Conservation (phyloP, 2,888 invertebrate genomes). For the Volucella inflata region DNA sequence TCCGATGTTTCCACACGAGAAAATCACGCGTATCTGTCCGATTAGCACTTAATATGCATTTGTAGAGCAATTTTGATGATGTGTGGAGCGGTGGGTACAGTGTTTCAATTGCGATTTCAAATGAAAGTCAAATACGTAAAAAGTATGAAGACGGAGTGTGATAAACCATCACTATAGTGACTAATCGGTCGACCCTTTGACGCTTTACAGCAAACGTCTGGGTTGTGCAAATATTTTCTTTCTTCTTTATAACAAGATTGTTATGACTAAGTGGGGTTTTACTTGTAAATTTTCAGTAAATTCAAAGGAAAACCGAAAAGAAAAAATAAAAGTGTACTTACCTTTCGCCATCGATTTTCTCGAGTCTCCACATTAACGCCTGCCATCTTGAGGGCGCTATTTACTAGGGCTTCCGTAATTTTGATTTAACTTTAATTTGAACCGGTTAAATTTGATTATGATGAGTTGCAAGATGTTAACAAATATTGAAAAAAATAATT, state of each 20-base stretch:
- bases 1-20: not conserved
- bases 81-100: too few relatives aligned
- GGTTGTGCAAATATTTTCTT: not conserved
- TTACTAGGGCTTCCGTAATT: slow-evolving; percentile 54
- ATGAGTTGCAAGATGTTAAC: not conserved
- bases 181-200: not conserved
- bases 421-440: not conserved
- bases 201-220: not conserved
- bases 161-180: too few relatives aligned
- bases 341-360: slow-evolving; percentile 78
- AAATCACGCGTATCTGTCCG: not conserved
- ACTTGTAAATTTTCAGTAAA: slow-evolving; percentile 15
- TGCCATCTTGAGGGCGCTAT: slow-evolving; percentile 70
- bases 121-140: too few relatives aligned
- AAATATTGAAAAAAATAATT: not conserved
- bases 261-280: slow-evolving; percentile 27
- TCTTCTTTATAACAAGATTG: slow-evolving; percentile 1
- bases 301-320: slow-evolving; percentile 4
- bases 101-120: too few relatives aligned
- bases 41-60: slow-evolving; percentile 25
- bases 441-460: not conserved
- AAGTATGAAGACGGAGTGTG: too few relatives aligned
- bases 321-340: slow-evolving; percentile 40
- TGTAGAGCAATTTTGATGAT: not conserved
- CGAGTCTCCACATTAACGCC: slow-evolving; percentile 70